Percentiles rank a stretch among this genome's conserved stretches.
Conservation (phyloP, 2,113 vertebrate species). For the Phylloscopus trochiloides region DNA sequence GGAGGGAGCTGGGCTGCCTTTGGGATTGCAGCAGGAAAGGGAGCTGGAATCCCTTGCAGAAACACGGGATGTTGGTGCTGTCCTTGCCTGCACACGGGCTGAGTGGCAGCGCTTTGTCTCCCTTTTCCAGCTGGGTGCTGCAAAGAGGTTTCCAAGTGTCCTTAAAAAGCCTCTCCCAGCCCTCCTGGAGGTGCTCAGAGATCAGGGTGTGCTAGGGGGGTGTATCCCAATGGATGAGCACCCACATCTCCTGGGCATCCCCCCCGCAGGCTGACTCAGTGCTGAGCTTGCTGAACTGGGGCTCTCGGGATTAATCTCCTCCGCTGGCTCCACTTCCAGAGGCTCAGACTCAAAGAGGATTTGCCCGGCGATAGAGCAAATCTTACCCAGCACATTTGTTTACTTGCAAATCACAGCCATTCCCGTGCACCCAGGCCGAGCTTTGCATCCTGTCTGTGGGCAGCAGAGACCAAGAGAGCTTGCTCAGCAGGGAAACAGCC, state of each 20-base stretch:
- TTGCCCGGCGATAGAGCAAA: background rate
- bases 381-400: background rate
- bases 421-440: background rate
- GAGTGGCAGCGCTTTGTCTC: background rate
- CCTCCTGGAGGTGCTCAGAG: background rate
- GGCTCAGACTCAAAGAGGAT: conserved; percentile 15
- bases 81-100: background rate
- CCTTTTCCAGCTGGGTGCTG: background rate
- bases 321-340: background rate
- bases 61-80: background rate
- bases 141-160: background rate
- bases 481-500: background rate
- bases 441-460: background rate
- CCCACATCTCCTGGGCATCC: background rate
- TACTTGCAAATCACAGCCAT: accelerated
- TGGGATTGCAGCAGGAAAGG: background rate
- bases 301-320: background rate
- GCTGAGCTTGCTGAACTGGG: background rate
- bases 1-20: background rate
- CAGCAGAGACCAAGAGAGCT: background rate
- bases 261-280: background rate
- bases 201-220: background rate
- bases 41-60: background rate
- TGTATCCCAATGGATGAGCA: background rate
- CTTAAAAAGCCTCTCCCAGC: background rate